Percentiles rank a stretch among this genome's conserved stretches.
Conservation (phyloP, 37 sponge, comb jelly and placozoan genomes). For the Amphimedon queenslandica region DNA sequence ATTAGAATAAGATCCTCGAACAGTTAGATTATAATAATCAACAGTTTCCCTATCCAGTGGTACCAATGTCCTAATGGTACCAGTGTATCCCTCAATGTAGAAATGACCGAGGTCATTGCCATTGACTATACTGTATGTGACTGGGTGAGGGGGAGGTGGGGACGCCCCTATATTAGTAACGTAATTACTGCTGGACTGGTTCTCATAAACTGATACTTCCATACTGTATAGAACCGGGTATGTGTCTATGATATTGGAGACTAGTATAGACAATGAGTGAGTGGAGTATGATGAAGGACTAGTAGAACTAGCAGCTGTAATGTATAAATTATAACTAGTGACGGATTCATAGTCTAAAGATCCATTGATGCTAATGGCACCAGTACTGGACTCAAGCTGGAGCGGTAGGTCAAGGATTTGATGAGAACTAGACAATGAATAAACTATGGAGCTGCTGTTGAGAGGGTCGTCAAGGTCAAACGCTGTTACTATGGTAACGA, state of each 20-base stretch:
- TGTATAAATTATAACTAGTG: conserved; percentile 10
- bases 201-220: conserved; percentile 32
- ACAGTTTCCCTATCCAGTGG: conserved; percentile 48
- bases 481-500: conserved; percentile 30
- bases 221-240: conserved; percentile 23
- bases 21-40: conserved; percentile 32
- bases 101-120: conserved; percentile 58
- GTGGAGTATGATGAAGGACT: background rate
- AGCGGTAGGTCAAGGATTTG: conserved; percentile 17
- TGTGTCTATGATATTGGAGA: conserved; percentile 42
- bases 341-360: conserved; percentile 51
- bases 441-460: conserved; percentile 29
- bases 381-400: conserved; percentile 34
- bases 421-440: conserved; percentile 13
- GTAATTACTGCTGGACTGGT: conserved; percentile 26
- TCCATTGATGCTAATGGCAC: conserved; percentile 15
- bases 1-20: conserved; percentile 23
- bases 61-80: conserved; percentile 43
- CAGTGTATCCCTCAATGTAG: conserved; percentile 52
- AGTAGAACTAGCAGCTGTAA: conserved; percentile 27
- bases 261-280: background rate
- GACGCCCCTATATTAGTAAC: conserved; percentile 20
- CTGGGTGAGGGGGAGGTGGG: conserved; percentile 5
- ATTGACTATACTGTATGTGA: conserved; percentile 48
- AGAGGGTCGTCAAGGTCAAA: conserved; percentile 57